These are phyloP conservation scores for Synanthedon myopaeformis DNA, from an alignment of 2,888 invertebrate genomes.

Conservation along the genomic window DNA sequence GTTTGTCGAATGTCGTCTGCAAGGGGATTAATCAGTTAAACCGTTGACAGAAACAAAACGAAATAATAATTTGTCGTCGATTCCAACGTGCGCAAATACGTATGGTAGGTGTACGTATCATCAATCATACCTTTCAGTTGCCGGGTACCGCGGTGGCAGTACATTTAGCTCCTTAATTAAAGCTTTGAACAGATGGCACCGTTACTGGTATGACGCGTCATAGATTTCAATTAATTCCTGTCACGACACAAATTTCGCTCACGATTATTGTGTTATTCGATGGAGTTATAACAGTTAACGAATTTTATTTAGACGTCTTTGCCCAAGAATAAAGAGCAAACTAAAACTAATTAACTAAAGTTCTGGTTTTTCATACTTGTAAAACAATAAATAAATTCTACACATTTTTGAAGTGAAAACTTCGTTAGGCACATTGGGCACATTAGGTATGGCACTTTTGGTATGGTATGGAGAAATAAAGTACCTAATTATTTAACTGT, in stretches of 20 bases:
- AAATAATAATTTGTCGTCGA: slow-evolving; percentile 36
- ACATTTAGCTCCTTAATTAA: slow-evolving; percentile 66
- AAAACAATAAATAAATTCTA: no score
- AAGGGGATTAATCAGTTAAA: slow-evolving; percentile 28
- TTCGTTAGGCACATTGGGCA: no score
- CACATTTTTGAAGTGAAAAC: no score
- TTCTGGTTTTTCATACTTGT: no score
- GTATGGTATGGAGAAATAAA: no score
- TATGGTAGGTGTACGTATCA: slow-evolving; percentile 22
- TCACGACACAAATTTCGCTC: slow-evolving; percentile 48
- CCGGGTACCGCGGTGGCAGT: slow-evolving; percentile 33
- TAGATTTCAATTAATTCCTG: slow-evolving; percentile 65
- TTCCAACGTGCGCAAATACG: slow-evolving; percentile 13
- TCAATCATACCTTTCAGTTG: slow-evolving; percentile 52
- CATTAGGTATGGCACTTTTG: no score
- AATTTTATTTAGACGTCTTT: no score
- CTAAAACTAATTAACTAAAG: no score
- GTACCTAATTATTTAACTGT: no score
- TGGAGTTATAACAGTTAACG: background rate
- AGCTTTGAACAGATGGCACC: slow-evolving; percentile 51
- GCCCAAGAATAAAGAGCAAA: no score
- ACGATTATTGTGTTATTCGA: background rate
- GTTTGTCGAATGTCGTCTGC: background rate
- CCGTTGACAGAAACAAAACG: slow-evolving; percentile 34
- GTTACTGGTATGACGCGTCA: slow-evolving; percentile 29